phyloP scores from a whole-genome alignment of 2,888 invertebrate genomes.

The Dendrolimus houi region DNA sequence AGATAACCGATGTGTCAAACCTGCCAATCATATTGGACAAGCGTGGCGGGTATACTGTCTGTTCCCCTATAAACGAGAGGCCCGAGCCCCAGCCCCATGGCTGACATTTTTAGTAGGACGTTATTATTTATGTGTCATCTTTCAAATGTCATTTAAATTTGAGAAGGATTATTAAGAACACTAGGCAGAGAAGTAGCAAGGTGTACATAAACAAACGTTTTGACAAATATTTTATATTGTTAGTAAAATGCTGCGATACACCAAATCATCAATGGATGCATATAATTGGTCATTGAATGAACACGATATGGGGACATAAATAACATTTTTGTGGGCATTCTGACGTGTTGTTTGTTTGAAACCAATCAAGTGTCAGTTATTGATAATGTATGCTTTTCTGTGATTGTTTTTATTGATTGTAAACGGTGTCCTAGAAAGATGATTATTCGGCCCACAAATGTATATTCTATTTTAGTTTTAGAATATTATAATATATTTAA shows the following conservation, averaged over 20 bases:
- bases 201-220: neutral
- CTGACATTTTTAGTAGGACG: no score
- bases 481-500: no score
- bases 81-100: no score
- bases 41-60: no score
- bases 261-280: constrained; percentile 4
- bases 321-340: constrained; percentile 35
- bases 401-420: neutral
- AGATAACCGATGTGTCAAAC: no score
- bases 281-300: constrained; percentile 50
- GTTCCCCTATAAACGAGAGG: no score
- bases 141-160: no score
- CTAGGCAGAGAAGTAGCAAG: constrained; percentile 37
- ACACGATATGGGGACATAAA: constrained; percentile 40
- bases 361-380: neutral
- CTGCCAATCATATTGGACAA: no score
- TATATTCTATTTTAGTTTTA: neutral
- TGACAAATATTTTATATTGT: neutral
- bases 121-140: no score
- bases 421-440: neutral
- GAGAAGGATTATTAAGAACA: constrained; percentile 15
- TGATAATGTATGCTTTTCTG: neutral
- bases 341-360: constrained; percentile 10
- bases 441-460: neutral
- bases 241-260: neutral